Conservation (phyloP, 2,888 invertebrate species). For the Disparrhopalites patrizii region DNA sequence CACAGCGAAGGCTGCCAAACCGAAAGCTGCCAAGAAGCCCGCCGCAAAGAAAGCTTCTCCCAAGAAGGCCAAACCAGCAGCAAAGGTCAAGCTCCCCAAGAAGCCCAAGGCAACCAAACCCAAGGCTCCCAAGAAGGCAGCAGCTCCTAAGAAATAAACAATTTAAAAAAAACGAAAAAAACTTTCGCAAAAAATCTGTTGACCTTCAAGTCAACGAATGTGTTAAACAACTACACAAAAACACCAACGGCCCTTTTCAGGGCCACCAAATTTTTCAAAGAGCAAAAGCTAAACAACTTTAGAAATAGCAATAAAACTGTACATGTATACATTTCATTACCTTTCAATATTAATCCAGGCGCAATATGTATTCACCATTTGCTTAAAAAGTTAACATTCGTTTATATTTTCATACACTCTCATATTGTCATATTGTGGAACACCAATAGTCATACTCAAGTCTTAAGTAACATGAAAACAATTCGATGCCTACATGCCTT, state of each 20-base stretch:
- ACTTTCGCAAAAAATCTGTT: not conserved
- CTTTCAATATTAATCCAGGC: no score
- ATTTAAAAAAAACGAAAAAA: not conserved
- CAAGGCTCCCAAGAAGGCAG: conserved; percentile 28
- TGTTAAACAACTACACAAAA: not conserved
- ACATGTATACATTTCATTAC: no score
- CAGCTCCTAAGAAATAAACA: conserved; percentile 41
- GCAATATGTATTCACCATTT: no score
- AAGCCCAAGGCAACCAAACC: conserved; percentile 29
- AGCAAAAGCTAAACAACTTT: not conserved
- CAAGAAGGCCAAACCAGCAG: conserved; percentile 14
- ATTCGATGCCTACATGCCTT: no score
- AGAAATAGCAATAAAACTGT: no score
- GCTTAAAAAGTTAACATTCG: not conserved
- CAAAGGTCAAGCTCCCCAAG: conserved; percentile 15
- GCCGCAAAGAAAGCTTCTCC: conserved; percentile 11
- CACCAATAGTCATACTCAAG: no score
- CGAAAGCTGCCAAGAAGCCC: conserved; percentile 31
- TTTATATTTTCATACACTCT: no score
- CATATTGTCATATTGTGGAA: no score
- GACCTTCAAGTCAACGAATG: conserved; percentile 1
- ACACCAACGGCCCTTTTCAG: conserved; percentile 20
- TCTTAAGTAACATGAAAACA: no score
- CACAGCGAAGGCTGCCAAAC: conserved; percentile 25
- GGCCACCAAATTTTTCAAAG: conserved; percentile 14